Evolutionary conservation across 2,113 vertebrate genomes (phyloP).

Genomic region (Tachysurus fulvidraco): DNA sequence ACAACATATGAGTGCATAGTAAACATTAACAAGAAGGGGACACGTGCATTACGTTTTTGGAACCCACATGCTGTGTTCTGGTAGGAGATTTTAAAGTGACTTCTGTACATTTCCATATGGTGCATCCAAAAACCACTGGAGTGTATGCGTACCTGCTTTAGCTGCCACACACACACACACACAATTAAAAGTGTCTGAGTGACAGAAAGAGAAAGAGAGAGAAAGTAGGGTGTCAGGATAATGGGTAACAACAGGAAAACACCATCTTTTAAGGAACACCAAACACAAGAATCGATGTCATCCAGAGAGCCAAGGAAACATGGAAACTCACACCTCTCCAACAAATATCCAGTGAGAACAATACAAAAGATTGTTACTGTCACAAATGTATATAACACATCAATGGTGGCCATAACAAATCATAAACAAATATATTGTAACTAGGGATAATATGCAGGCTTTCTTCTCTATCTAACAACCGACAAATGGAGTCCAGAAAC

Average conservation of each 20-base stretch:
- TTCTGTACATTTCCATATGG: conserved; percentile 4
- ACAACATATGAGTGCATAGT: conserved; percentile 52
- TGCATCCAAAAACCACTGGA: not conserved
- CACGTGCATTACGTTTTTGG: conserved; percentile 52
- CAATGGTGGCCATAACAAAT: not conserved
- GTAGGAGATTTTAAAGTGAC: not conserved
- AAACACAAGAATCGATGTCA: not conserved
- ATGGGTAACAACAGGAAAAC: conserved; percentile 6
- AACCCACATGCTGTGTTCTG: conserved; percentile 31
- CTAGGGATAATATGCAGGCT: not conserved
- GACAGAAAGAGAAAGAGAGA: conserved; percentile 1
- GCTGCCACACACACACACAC: not conserved
- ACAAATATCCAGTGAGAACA: not conserved
- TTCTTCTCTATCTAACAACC: not conserved
- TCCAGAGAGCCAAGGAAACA: not conserved
- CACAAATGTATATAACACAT: not conserved
- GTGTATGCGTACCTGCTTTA: not conserved
- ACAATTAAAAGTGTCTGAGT: not conserved
- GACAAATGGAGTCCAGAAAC: not conserved
- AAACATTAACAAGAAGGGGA: conserved; percentile 32
- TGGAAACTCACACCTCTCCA: not conserved
- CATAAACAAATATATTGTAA: not conserved
- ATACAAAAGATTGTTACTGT: not conserved
- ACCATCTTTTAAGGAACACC: conserved; percentile 31
- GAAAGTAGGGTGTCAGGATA: conserved; percentile 9